Evolutionary conservation across 2,888 invertebrate species (phyloP), one percentile per base, ranked within the genome.

Genomic region (Dasypogon diadema): DNA sequence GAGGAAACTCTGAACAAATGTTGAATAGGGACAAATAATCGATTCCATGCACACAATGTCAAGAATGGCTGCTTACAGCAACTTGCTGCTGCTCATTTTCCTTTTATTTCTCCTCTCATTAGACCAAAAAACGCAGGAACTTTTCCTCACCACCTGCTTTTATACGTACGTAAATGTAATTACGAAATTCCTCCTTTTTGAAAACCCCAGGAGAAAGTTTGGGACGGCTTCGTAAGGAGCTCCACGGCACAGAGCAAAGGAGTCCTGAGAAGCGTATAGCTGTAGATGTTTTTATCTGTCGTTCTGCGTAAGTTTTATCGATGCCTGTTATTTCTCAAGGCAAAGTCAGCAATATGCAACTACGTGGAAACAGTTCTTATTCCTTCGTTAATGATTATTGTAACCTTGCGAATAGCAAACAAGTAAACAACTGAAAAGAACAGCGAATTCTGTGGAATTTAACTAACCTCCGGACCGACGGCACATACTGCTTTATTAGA

Each of bases 141-240:
- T 0, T 30, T 37, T 21, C 37, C 60, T 8, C 60, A 21, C 12
- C 18, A 26, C 26, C 16, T 18, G 14, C 14, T 34, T 58, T 58
- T n/a, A 58, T 34, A 58, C 58, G 58, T 58, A 16, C 58, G 16
- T 37, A 60, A 37, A 60, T 18, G 60, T 21, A 60, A 60, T 60
- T 60, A 60, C 37, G 37, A 60, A 60, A 60, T 60, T 60, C 18
- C n/a, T 60, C 18, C 12, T 37, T 12, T 37, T 16, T 18, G 4
- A 30, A 30, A 30, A 42, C 8, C 2, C 42, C 42, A n/a, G 10
- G n/a, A 12, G n/a, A 60, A 60, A 60, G 58, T 37, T 18, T 10
- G 37, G 18, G 18, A 18, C 26, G 26, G 56, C n/a, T 42, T 42
- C n/a, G 24, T 21, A 4, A 37, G 60, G 5, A 34, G 4, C 60